A percentile compares a stretch with the other conserved stretches of the same genome.
Conservation (phyloP, 1,140 invertebrate species). For the Drosophila kanapiae region DNA sequence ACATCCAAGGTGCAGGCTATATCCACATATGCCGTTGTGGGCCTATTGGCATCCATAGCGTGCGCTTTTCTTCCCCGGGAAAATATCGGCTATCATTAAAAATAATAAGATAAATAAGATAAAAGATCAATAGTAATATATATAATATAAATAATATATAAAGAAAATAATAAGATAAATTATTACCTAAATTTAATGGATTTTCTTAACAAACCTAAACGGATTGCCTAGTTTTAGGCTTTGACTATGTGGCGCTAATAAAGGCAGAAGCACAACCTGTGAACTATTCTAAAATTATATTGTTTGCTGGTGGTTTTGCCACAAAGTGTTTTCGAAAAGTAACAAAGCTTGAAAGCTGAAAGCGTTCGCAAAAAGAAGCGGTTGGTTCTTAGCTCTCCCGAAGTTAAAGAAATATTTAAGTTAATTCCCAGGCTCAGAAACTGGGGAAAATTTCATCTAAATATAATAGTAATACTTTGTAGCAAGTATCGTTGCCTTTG, state of each 20-base stretch:
- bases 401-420: background rate
- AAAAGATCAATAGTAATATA: no score
- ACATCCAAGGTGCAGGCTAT: conserved; percentile 88
- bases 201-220: background rate
- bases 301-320: conserved; percentile 23
- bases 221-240: conserved; percentile 49
- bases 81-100: conserved; percentile 41
- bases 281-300: conserved; percentile 17
- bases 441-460: background rate
- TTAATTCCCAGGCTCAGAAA: background rate
- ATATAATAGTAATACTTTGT: conserved; percentile 11
- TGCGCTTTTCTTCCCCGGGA: conserved; percentile 89
- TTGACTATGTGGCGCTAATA: background rate
- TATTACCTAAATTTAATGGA: background rate
- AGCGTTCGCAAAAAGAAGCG: conserved; percentile 13
- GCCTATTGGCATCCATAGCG: conserved; percentile 88
- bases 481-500: background rate
- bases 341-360: conserved; percentile 19
- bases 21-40: conserved; percentile 87
- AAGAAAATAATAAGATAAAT: background rate
- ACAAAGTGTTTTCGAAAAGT: conserved; percentile 27
- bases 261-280: conserved; percentile 1
- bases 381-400: background rate
- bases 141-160: no score
- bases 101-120: background rate